Evolutionary conservation across 2,888 invertebrate species (phyloP).

Genomic region (Hydrotaea cyrtoneurina): DNA sequence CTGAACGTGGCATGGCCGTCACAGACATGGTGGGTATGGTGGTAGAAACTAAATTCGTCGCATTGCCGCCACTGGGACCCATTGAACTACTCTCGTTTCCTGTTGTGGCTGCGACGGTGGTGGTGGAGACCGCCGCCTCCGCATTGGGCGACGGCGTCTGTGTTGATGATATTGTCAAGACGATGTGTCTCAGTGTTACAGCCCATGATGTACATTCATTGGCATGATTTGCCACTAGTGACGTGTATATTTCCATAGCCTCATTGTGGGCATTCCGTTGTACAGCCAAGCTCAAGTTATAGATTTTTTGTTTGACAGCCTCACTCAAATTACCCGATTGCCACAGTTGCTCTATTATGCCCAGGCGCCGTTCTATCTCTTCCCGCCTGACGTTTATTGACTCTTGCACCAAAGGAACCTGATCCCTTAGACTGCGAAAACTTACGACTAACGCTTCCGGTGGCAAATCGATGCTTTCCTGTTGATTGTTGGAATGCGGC

Average conservation of each 20-base stretch:
- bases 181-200: slow-evolving; percentile 72
- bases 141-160: slow-evolving; percentile 34
- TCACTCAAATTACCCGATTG: slow-evolving; percentile 71
- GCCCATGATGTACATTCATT: slow-evolving; percentile 74
- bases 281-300: slow-evolving; percentile 72
- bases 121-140: background rate
- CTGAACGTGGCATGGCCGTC: slow-evolving; percentile 70
- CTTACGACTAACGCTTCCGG: slow-evolving; percentile 68
- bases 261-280: slow-evolving; percentile 68
- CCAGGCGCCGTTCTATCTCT: slow-evolving; percentile 73
- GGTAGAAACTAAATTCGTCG: slow-evolving; percentile 50
- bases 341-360: slow-evolving; percentile 74
- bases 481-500: slow-evolving; percentile 62
- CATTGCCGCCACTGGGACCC: slow-evolving; percentile 3
- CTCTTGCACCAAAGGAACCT: slow-evolving; percentile 69
- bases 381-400: slow-evolving; percentile 71
- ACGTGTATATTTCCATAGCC: slow-evolving; percentile 74
- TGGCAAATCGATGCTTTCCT: slow-evolving; percentile 64
- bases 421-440: slow-evolving; percentile 70
- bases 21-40: slow-evolving; percentile 69
- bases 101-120: background rate
- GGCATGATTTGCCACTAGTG: slow-evolving; percentile 73
- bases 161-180: slow-evolving; percentile 71
- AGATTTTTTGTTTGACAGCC: slow-evolving; percentile 72
- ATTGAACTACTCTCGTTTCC: background rate